Percentiles rank a stretch among this genome's conserved stretches.
phyloP scores from a whole-genome alignment of 2,113 vertebrate genomes.

The Notechis scutatus region DNA sequence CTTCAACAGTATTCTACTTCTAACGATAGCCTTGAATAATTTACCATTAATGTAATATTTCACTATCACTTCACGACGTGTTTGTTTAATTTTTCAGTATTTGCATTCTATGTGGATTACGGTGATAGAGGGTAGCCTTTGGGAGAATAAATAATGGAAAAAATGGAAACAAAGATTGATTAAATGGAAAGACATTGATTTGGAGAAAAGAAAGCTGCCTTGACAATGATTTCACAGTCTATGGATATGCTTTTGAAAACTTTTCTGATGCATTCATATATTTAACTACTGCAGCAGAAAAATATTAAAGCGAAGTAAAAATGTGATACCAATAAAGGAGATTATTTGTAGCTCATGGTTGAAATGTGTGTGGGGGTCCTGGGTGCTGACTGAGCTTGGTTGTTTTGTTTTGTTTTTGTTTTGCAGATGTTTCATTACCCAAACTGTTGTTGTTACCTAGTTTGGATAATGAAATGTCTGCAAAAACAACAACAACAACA shows the following conservation, averaged over 20 bases:
- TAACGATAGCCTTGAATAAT: neutral
- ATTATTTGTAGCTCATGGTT: neutral
- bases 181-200: neutral
- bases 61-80: neutral
- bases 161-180: neutral
- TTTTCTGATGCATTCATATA: neutral
- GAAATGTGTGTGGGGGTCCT: neutral
- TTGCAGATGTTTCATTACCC: no score
- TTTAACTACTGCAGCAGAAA: neutral
- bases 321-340: neutral
- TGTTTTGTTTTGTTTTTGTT: no score
- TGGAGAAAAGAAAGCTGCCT: neutral
- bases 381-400: no score
- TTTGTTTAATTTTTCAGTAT: neutral
- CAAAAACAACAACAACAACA: neutral
- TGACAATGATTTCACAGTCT: neutral
- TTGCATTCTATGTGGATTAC: neutral
- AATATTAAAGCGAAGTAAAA: neutral
- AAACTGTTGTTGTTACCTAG: no score
- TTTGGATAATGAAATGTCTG: neutral
- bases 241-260: neutral
- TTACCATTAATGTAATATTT: neutral
- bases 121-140: neutral
- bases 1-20: neutral
- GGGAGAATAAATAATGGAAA: neutral